Base-by-base conservation (phyloP, 2,888 invertebrate genomes). In the Incurvaria masculella region DNA sequence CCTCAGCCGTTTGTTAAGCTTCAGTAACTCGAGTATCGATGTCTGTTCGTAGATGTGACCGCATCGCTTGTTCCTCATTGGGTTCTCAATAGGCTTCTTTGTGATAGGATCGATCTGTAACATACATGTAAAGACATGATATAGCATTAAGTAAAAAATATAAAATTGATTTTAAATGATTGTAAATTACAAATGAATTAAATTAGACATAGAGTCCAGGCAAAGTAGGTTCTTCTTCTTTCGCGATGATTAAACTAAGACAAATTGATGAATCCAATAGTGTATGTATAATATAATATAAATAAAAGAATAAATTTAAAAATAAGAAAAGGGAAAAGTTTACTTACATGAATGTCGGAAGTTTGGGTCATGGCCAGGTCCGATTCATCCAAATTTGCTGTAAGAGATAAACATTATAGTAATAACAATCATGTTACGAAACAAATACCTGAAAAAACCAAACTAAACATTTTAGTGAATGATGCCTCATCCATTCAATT, bases 61-160 rank as follows among this genome's bases (percentile, higher is more conserved):
- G 56, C 81, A 81, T 1, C 69, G 51, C 3, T 60, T 63, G 56
- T 81, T 81, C 52, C 67, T 72, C 2, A 81, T 71, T 3, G 81
- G 81, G 54, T 79, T 69, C n/a, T 61, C 59, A 53, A 81, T 73
- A 0, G 66, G 66, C 21, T 61, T 68, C 57, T 79, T 81, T 2
- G 79, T 79, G 45, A 81, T 65, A 2, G 81, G 81, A 61, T 81
- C 81, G 57, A 74, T 63, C 69, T 80, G 65, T 2, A 65, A 65
- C 46, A 16, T 18, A 26, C 42, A 42, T n/a, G n/a, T n/a, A n/a
- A n/a, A n/a, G n/a, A n/a, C n/a, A n/a, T n/a, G n/a, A 5, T 2
- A 21, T 42, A n/a, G n/a, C n/a, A n/a, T n/a, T n/a, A n/a, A n/a
- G n/a, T n/a, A n/a, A n/a, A n/a, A n/a, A n/a, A n/a, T n/a, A n/a